These are phyloP conservation scores for Nasonia vitripennis DNA, from an alignment of 1,140 invertebrate species.

Conservation along the genomic window DNA sequence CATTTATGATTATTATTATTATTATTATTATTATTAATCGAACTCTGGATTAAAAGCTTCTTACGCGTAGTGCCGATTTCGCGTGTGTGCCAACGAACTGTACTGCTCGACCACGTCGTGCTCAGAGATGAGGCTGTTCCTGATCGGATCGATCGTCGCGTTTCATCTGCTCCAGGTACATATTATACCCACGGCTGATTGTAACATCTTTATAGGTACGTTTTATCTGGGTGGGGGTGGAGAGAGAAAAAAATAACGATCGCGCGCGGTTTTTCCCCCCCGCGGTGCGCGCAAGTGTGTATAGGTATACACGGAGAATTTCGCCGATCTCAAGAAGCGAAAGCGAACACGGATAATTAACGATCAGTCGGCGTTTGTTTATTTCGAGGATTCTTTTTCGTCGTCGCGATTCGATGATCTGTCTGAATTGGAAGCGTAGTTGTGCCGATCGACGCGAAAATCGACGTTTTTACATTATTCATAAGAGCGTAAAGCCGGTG, in stretches of 20 bases:
- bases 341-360: conserved; percentile 57
- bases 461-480: background rate
- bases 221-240: too few species aligned
- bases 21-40: too few species aligned
- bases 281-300: conserved; percentile 50
- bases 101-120: background rate
- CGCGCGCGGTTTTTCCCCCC: too few species aligned
- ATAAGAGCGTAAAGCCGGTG: background rate
- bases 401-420: too few species aligned
- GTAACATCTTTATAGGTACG: too few species aligned
- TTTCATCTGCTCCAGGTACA: conserved; percentile 61
- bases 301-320: conserved; percentile 36
- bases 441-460: background rate
- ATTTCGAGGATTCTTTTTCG: conserved; percentile 16
- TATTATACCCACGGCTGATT: too few species aligned
- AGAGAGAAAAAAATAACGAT: too few species aligned
- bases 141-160: conserved; percentile 54
- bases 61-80: background rate
- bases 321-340: conserved; percentile 55
- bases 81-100: too few species aligned
- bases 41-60: background rate
- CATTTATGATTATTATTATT: too few species aligned
- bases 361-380: conserved; percentile 39
- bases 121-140: conserved; percentile 52
- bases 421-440: too few species aligned